Percentiles rank a stretch among this genome's conserved stretches.
phyloP scores from a whole-genome alignment of 2,113 vertebrate genomes.

The Colistium nudipinnis region DNA sequence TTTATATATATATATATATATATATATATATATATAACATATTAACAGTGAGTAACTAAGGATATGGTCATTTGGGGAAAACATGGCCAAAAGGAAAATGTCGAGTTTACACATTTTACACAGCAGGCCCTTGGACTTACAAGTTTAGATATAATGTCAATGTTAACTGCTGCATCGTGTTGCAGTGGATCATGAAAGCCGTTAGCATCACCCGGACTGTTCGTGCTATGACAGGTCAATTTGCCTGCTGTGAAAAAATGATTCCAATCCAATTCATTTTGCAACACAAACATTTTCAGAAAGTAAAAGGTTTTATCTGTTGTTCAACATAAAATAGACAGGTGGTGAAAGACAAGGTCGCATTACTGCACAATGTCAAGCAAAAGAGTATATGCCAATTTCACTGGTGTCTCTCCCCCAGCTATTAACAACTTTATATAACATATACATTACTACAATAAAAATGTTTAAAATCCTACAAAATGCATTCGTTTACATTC shows the following conservation, averaged over 20 bases:
- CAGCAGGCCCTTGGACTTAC: background rate
- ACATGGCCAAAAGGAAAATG: background rate
- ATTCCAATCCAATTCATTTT: background rate
- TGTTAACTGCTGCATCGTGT: background rate
- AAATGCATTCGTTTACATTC: too few relatives aligned
- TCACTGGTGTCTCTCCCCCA: too few relatives aligned
- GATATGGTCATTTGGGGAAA: background rate
- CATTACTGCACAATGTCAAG: background rate
- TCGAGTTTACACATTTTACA: background rate
- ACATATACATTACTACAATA: too few relatives aligned
- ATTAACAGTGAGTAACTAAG: background rate
- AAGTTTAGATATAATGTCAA: background rate
- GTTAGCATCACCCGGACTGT: background rate
- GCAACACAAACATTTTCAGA: background rate
- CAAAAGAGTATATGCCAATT: too few relatives aligned
- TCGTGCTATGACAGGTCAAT: background rate
- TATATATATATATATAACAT: too few relatives aligned
- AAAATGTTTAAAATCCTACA: too few relatives aligned
- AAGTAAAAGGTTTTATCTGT: background rate
- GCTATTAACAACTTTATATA: too few relatives aligned
- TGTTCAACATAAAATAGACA: too few relatives aligned
- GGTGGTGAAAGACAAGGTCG: background rate
- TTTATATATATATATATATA: too few relatives aligned
- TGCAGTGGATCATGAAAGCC: background rate
- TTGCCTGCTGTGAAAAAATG: background rate